A percentile compares a stretch with the other conserved stretches of the same genome.
Evolutionary conservation across 2,888 invertebrate genomes (phyloP).

Genomic region (Eumerus sabulonum): DNA sequence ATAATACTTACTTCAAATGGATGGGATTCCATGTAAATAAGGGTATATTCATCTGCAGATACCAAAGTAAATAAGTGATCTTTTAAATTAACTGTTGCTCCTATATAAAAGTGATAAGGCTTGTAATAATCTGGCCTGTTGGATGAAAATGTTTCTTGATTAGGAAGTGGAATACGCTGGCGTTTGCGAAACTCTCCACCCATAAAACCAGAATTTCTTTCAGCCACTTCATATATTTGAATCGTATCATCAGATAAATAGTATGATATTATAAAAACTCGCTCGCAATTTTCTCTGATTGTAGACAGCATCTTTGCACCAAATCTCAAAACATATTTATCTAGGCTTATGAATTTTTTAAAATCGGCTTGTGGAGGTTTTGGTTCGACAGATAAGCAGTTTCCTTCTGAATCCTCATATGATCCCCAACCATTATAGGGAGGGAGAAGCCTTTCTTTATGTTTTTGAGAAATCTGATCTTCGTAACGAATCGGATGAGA

Average conservation of each 20-base stretch:
- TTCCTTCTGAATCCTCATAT: conserved; percentile 93
- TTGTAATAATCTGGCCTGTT: conserved; percentile 87
- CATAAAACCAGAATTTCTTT: conserved; percentile 85
- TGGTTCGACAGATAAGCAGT: conserved; percentile 89
- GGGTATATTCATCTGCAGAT: conserved; percentile 91
- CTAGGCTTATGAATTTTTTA: conserved; percentile 88
- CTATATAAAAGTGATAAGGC: conserved; percentile 91
- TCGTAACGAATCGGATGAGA: conserved; percentile 72
- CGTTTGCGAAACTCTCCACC: conserved; percentile 85
- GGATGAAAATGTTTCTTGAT: conserved; percentile 85
- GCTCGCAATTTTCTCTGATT: conserved; percentile 82
- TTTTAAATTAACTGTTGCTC: conserved; percentile 87
- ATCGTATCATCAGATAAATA: conserved; percentile 91
- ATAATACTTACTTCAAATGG: conserved; percentile 82
- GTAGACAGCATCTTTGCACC: conserved; percentile 88
- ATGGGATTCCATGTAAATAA: conserved; percentile 92
- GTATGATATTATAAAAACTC: conserved; percentile 90
- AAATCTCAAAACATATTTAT: conserved; percentile 88
- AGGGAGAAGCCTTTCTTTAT: conserved; percentile 80
- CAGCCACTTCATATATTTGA: conserved; percentile 88
- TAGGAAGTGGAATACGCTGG: conserved; percentile 85
- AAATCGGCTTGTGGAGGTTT: conserved; percentile 88
- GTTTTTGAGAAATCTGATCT: conserved; percentile 67
- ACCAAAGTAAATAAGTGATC: conserved; percentile 88
- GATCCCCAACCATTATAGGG: conserved; percentile 96